Percentiles rank a stretch among this genome's conserved stretches.
These are phyloP conservation scores for Philereme transversata DNA, from an alignment of 2,888 invertebrate species.

Conservation along the genomic window DNA sequence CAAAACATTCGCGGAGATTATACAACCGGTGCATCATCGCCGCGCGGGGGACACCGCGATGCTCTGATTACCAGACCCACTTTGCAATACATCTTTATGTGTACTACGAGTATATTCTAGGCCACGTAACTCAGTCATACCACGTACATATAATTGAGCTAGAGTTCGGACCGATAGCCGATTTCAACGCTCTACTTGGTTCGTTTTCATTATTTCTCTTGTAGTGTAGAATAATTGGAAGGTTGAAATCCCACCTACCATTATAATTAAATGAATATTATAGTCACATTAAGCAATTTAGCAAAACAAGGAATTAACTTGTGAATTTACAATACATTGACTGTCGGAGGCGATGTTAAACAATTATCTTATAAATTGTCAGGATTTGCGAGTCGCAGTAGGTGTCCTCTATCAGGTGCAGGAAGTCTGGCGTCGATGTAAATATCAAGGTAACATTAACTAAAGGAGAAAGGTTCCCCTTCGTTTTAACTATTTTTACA, in stretches of 20 bases:
- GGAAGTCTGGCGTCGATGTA: constrained; percentile 67
- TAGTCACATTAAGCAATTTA: no score
- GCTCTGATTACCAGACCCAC: constrained; percentile 70
- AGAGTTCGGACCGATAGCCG: constrained; percentile 7
- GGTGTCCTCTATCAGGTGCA: constrained; percentile 67
- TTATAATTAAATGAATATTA: no score
- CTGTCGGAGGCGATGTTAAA: background rate
- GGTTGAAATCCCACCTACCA: no score
- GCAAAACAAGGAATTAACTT: no score
- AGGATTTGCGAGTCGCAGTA: constrained; percentile 41
- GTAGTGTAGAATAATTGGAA: background rate
- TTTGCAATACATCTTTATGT: constrained; percentile 44
- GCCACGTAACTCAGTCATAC: constrained; percentile 10
- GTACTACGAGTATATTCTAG: background rate
- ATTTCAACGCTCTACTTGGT: constrained; percentile 11
- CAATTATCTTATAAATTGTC: constrained; percentile 10
- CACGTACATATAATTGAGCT: constrained; percentile 5
- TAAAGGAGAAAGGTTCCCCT: constrained; percentile 57
- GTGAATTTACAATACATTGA: background rate
- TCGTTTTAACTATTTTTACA: constrained; percentile 40
- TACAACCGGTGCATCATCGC: constrained; percentile 56
- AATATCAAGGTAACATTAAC: constrained; percentile 75
- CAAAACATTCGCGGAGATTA: constrained; percentile 55
- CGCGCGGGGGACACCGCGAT: constrained; percentile 52
- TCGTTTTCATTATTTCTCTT: background rate